These are phyloP conservation scores for Thamnophis elegans DNA, from an alignment of 2,797 vertebrate species.

Conservation along the genomic window DNA sequence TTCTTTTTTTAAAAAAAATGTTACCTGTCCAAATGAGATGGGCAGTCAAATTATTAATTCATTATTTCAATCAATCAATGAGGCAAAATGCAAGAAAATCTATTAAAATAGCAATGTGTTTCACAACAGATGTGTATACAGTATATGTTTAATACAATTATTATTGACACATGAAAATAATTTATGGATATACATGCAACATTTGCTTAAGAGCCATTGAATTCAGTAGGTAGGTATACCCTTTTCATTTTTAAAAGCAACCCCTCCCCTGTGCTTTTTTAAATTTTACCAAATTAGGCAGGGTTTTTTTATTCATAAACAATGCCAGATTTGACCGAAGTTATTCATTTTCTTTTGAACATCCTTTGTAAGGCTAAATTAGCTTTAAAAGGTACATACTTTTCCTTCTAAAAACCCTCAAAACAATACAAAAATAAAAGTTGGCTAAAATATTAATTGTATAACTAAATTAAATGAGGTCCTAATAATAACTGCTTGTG, in stretches of 20 bases:
- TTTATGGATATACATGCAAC: neutral
- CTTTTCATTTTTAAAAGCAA: constrained; percentile 6
- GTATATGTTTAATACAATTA: neutral
- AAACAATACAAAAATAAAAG: constrained; percentile 38
- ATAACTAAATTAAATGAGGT: constrained; percentile 57
- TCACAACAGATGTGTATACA: neutral
- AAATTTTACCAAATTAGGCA: constrained; percentile 37
- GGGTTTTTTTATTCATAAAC: neutral
- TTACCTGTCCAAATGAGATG: neutral
- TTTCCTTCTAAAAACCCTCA: constrained; percentile 54
- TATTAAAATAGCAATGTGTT: neutral
- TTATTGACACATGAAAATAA: neutral
- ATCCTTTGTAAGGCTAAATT: constrained; percentile 49
- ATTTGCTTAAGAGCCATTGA: neutral
- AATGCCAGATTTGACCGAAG: neutral
- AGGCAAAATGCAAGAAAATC: neutral
- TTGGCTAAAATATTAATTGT: constrained; percentile 58
- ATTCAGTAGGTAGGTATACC: neutral
- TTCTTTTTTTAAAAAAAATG: neutral
- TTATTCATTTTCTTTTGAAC: constrained; percentile 50
- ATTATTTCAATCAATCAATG: neutral
- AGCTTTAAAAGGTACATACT: constrained; percentile 49
- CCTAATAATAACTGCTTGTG: constrained; percentile 44
- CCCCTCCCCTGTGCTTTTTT: constrained; percentile 12
- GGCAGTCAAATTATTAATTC: neutral